Evolutionary conservation across 2,797 vertebrate genomes (phyloP).

Genomic region (Telmatherina bonti): DNA sequence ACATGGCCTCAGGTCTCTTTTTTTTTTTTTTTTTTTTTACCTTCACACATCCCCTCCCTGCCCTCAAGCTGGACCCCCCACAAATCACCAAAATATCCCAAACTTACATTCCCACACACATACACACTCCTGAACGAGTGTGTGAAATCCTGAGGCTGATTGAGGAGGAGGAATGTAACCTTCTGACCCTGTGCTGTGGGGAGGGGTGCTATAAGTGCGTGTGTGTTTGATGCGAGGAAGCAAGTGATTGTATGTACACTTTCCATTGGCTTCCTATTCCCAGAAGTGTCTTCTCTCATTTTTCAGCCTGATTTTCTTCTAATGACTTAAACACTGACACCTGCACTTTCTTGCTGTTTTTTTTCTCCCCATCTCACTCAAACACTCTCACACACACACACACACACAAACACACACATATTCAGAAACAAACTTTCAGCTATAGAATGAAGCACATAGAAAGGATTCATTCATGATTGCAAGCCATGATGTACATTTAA

Average conservation of each 20-base stretch:
- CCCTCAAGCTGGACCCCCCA: conserved; percentile 66
- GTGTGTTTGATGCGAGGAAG: conserved; percentile 50
- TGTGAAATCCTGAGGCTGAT: conserved; percentile 83
- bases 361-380: background rate
- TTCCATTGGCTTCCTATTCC: conserved; percentile 58
- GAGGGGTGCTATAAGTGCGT: conserved; percentile 64
- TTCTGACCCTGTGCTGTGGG: conserved; percentile 72
- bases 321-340: conserved; percentile 59
- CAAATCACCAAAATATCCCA: conserved; percentile 69
- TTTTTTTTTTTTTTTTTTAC: conserved; percentile 28
- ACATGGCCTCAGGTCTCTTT: background rate
- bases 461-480: conserved; percentile 35
- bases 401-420: conserved; percentile 10
- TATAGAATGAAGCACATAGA: conserved; percentile 20
- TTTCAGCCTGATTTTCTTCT: conserved; percentile 58
- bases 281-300: conserved; percentile 60
- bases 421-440: conserved; percentile 24
- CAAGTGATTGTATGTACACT: conserved; percentile 69
- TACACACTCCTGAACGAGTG: conserved; percentile 66
- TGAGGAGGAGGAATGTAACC: conserved; percentile 80
- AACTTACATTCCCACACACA: conserved; percentile 41
- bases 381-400: conserved; percentile 10
- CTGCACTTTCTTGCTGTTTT: background rate
- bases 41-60: conserved; percentile 33
- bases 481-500: conserved; percentile 12